Evolutionary conservation across 2,797 vertebrate genomes (phyloP).

Genomic region (Urophycis tenuis): DNA sequence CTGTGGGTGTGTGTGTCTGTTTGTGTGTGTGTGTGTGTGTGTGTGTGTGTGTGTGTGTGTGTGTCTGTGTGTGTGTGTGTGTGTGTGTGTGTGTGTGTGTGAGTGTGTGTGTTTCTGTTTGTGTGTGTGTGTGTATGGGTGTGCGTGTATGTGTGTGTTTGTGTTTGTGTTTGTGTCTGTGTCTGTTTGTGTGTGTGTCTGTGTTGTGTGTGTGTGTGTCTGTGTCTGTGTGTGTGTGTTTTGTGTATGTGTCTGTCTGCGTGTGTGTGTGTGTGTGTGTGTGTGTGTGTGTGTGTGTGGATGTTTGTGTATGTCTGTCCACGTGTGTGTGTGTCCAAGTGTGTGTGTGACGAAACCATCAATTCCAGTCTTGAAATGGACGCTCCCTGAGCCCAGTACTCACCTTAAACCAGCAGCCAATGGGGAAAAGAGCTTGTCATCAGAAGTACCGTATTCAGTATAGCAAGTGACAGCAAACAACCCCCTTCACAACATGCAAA

Average conservation of each 20-base stretch:
- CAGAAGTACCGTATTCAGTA: constrained; percentile 31
- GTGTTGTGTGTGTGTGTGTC: constrained; percentile 1
- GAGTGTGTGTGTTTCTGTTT: not conserved
- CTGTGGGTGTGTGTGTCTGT: no score
- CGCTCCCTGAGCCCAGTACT: constrained; percentile 23
- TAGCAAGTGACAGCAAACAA: constrained; percentile 47
- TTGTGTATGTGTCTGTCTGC: not conserved
- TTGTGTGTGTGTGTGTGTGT: not conserved
- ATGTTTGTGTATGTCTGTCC: constrained; percentile 14
- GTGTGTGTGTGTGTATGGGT: not conserved
- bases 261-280: no score
- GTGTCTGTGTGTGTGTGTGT: constrained; percentile 16
- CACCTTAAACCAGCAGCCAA: constrained; percentile 45
- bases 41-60: no score
- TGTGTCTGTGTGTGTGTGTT: not conserved
- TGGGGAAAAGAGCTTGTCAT: constrained; percentile 52
- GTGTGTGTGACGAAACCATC: constrained; percentile 12
- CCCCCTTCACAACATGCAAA: not conserved
- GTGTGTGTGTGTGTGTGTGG: no score
- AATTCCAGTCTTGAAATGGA: constrained; percentile 42
- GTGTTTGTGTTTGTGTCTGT: no score
- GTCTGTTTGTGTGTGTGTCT: constrained; percentile 23
- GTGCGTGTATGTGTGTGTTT: no score
- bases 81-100: constrained; percentile 22
- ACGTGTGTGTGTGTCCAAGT: no score